Base-by-base conservation (phyloP, 1,140 invertebrate species). In the Aphidius gifuensis region DNA sequence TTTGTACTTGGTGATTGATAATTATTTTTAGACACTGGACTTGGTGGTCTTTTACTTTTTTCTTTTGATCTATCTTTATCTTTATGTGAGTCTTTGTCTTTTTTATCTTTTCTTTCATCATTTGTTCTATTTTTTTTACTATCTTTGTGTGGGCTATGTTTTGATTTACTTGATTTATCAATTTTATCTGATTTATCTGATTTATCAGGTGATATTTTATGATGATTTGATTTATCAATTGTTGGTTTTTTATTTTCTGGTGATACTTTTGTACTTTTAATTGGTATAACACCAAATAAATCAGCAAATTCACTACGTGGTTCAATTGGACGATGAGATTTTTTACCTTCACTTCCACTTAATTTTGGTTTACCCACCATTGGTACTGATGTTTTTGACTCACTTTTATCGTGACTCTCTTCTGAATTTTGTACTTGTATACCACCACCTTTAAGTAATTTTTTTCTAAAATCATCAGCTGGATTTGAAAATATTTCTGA, bases 391-490 rank as follows among this genome's bases (percentile, higher is more conserved):
- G 53, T 55, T 66, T 80, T 80, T 5, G 64, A 64, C 55, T 80
- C 78, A 40, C 67, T 72, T 57, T 79, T 80, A 40, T 81, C 80
- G 3, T 67, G 60, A 43, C 70, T 67, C 60, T 71, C 71, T 55
- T 80, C 76, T 7, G 62, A 57, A 62, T 60, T 72, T 16, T 74
- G 63, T 39, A 80, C 71, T 0, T 65, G 76, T 72, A 81, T 78
- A 66, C 91, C 95, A 65, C 95, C 94, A 61, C 92, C 93, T 83
- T 90, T 92, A 16, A 98, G 78, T 11, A 98, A 80, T 72, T 93
- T 94, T 58, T 88, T 86, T 60, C 86, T 86, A 78, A 98, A 97
- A 45, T 98, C 95, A 68, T 95, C 93, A 53, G 88, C 88, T 21
- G 93, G 92, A 74, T 90, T 92, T 70, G 85, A 83, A 76, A 97